These are phyloP conservation scores for Caretta caretta DNA, from an alignment of 2,113 vertebrate species.

Conservation along the genomic window DNA sequence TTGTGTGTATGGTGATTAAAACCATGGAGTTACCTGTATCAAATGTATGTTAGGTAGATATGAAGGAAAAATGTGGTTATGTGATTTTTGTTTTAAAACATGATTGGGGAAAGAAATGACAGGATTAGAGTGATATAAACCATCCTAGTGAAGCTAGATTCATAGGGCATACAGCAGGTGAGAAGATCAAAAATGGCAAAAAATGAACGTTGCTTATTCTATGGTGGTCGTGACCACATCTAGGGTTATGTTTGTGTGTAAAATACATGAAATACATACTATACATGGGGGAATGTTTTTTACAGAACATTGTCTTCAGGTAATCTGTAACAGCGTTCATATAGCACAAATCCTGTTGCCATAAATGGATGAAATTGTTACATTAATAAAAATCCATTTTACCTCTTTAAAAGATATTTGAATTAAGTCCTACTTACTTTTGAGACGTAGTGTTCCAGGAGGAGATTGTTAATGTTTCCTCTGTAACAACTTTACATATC, in stretches of 20 bases:
- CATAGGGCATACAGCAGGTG: not conserved
- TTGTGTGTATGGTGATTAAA: not conserved
- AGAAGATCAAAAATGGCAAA: not conserved
- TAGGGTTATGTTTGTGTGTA: not conserved
- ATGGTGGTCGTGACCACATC: not conserved
- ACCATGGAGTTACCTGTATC: not conserved
- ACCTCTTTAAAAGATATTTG: not conserved
- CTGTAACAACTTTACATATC: not conserved
- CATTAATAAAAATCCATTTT: too few relatives aligned
- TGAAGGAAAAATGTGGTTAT: not conserved
- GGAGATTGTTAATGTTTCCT: not conserved
- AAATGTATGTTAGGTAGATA: not conserved
- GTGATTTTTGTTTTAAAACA: not conserved
- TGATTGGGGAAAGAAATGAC: not conserved
- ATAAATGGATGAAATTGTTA: not conserved
- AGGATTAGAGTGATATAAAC: not conserved
- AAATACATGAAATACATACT: not conserved
- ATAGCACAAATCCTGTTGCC: not conserved
- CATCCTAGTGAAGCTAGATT: not conserved
- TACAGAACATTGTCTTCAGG: not conserved
- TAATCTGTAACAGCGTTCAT: not conserved
- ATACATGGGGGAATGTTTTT: not conserved
- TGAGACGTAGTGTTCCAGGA: not conserved
- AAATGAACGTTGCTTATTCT: not conserved
- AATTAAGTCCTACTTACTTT: not conserved